phyloP scores from a whole-genome alignment of 2,797 vertebrate genomes.

The Scarus forsteni region DNA sequence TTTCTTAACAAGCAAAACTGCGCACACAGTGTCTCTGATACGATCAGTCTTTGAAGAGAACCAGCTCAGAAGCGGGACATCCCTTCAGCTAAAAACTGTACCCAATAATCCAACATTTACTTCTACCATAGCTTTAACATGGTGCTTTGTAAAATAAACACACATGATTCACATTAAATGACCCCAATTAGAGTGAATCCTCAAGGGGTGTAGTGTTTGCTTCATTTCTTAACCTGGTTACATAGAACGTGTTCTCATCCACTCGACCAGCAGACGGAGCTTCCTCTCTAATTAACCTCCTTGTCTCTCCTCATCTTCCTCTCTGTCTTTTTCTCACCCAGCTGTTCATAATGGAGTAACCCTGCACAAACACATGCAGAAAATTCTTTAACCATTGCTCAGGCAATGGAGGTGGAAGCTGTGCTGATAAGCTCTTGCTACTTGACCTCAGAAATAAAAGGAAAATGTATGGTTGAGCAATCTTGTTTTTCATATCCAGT shows the following conservation, averaged over 20 bases:
- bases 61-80: constrained; percentile 8
- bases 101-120: constrained; percentile 24
- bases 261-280: constrained; percentile 87
- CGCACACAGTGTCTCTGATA: neutral
- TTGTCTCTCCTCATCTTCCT: constrained; percentile 57
- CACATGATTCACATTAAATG: constrained; percentile 85
- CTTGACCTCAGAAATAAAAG: neutral
- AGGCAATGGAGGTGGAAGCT: constrained; percentile 21
- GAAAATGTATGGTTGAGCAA: neutral
- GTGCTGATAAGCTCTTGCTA: neutral
- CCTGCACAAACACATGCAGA: constrained; percentile 33
- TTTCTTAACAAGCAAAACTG: neutral
- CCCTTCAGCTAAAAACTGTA: constrained; percentile 1
- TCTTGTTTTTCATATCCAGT: neutral
- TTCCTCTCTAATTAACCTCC: constrained; percentile 82
- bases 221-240: constrained; percentile 89
- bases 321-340: constrained; percentile 65
- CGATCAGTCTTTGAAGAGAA: neutral
- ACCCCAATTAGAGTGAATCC: constrained; percentile 90
- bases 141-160: constrained; percentile 68
- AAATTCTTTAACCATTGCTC: constrained; percentile 32
- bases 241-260: constrained; percentile 86
- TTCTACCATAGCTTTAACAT: constrained; percentile 24
- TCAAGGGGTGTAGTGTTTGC: constrained; percentile 87
- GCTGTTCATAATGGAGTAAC: constrained; percentile 75